These are phyloP conservation scores for Pedetes capensis DNA, from an alignment of 2,113 vertebrate species.

Conservation along the genomic window DNA sequence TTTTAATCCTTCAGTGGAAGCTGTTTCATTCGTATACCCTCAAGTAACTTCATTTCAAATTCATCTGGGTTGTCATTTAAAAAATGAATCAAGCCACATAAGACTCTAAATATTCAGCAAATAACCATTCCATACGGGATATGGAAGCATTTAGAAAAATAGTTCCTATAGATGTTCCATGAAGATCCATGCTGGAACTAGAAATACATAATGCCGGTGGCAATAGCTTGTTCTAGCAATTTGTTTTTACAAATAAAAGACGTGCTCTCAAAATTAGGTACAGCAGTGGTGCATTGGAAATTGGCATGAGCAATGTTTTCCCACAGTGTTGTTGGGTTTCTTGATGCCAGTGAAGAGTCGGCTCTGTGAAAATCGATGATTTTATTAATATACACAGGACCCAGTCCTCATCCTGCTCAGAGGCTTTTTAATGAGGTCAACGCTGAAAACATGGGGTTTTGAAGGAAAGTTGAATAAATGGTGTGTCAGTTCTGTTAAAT, in stretches of 20 bases:
- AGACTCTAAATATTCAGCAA: background rate
- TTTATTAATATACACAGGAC: constrained; percentile 53
- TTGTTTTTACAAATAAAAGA: constrained; percentile 78
- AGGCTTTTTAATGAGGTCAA: constrained; percentile 63
- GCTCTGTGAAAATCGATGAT: constrained; percentile 36
- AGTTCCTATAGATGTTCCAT: constrained; percentile 29
- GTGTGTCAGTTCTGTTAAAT: background rate
- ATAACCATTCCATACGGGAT: rapidly evolving
- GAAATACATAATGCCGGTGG: constrained; percentile 54
- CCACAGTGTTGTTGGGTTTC: background rate
- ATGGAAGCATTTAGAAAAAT: constrained; percentile 19
- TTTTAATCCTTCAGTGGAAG: background rate
- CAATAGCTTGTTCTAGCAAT: constrained; percentile 56
- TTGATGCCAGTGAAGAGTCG: background rate
- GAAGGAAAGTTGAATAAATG: constrained; percentile 11
- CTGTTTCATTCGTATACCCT: background rate
- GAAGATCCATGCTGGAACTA: background rate
- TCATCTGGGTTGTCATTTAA: background rate
- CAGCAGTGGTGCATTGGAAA: constrained; percentile 22
- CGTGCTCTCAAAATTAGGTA: constrained; percentile 53
- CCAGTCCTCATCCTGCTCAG: background rate
- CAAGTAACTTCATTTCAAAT: background rate
- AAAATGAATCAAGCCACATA: background rate
- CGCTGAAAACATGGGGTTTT: background rate
- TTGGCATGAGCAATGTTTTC: constrained; percentile 29